These are phyloP conservation scores for Periophthalmus magnuspinnatus DNA, from an alignment of 2,797 vertebrate genomes.

Conservation along the genomic window DNA sequence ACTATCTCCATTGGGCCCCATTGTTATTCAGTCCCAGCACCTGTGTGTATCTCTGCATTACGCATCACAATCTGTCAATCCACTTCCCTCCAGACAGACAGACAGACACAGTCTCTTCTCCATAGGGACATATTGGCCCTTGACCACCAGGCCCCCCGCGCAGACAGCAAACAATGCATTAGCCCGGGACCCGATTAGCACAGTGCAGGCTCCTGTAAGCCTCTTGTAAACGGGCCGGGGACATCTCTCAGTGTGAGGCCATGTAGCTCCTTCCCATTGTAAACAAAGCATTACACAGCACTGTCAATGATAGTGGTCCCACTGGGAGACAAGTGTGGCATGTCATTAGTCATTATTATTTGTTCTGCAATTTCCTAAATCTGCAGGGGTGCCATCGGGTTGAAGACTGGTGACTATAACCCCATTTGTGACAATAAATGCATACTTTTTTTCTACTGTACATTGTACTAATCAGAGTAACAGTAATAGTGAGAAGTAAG, in stretches of 20 bases:
- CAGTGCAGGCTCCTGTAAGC: conserved; percentile 48
- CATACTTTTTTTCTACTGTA: no score
- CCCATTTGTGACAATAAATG: no score
- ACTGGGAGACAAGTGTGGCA: conserved; percentile 32
- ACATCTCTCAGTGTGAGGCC: conserved; percentile 49
- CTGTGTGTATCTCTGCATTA: conserved; percentile 8
- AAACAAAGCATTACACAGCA: conserved; percentile 54
- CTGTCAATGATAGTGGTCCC: conserved; percentile 34
- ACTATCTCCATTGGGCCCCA: neutral
- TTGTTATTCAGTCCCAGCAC: conserved; percentile 17
- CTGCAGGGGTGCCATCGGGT: neutral
- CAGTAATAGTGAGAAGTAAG: no score
- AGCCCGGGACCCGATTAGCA: conserved; percentile 52
- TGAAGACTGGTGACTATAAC: neutral
- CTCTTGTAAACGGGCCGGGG: conserved; percentile 54
- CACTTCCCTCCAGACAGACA: conserved; percentile 60
- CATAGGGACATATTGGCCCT: conserved; percentile 55
- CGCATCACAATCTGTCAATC: conserved; percentile 38
- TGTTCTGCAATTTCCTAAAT: conserved; percentile 49
- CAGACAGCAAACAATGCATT: conserved; percentile 61
- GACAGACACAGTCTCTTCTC: conserved; percentile 49
- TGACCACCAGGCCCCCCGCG: conserved; percentile 64
- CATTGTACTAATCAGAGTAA: no score
- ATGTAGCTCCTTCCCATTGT: conserved; percentile 43
- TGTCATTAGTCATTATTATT: conserved; percentile 65